These are phyloP conservation scores for Collichthys lucidus DNA, from an alignment of 2,113 vertebrate species.

Conservation along the genomic window DNA sequence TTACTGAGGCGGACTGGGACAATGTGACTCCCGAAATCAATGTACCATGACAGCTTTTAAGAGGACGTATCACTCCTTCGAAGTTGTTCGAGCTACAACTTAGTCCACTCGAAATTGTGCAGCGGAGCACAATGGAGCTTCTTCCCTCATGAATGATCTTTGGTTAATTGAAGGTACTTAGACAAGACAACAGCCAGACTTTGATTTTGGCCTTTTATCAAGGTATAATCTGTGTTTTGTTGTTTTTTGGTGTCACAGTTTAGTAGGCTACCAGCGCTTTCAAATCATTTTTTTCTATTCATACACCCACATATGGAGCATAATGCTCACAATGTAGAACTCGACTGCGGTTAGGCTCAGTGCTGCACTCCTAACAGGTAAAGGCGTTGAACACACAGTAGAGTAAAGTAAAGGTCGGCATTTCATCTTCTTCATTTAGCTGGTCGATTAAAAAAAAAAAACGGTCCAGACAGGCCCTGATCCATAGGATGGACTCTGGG, in stretches of 20 bases:
- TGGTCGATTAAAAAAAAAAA: not conserved
- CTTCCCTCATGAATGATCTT: too few relatives aligned
- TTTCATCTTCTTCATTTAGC: not conserved
- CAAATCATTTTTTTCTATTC: not conserved
- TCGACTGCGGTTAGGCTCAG: not conserved
- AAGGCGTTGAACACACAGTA: not conserved
- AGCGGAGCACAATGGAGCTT: not conserved
- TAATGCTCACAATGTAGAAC: too few relatives aligned
- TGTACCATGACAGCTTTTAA: not conserved
- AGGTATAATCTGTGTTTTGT: not conserved
- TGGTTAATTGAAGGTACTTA: not conserved
- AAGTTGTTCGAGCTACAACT: not conserved
- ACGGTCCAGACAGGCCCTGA: not conserved
- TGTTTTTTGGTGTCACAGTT: not conserved
- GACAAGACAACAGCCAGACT: not conserved
- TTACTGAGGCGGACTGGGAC: not conserved
- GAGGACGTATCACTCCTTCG: too few relatives aligned
- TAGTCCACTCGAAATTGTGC: not conserved
- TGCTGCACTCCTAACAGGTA: not conserved
- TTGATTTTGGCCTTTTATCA: not conserved
- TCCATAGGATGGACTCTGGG: not conserved
- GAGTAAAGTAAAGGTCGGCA: not conserved
- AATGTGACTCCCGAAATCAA: not conserved
- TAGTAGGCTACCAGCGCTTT: too few relatives aligned
- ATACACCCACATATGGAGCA: too few relatives aligned